phyloP scores from a whole-genome alignment of 2,797 vertebrate species.

The Argyrosomus regius region DNA sequence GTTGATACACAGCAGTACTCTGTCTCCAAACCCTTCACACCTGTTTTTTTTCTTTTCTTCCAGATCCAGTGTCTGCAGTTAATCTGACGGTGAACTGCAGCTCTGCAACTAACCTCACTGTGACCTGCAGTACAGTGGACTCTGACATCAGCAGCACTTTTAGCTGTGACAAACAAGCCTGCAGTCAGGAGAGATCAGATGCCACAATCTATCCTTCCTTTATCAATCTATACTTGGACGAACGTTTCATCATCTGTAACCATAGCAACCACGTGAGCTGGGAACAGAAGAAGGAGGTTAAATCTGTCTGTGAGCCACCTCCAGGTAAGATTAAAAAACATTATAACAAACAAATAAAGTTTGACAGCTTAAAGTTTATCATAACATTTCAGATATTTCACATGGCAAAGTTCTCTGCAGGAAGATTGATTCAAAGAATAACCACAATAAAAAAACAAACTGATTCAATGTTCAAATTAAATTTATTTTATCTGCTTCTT shows the following conservation, averaged over 20 bases:
- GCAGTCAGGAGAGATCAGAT: conserved; percentile 1
- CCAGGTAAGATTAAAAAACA: neutral
- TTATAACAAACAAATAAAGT: neutral
- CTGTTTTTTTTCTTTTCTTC: neutral
- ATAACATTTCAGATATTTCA: too few relatives aligned
- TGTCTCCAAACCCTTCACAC: neutral
- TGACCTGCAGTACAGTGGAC: conserved; percentile 30
- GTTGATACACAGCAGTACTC: neutral
- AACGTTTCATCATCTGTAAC: conserved; percentile 59
- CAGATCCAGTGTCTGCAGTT: conserved; percentile 51
- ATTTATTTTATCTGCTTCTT: too few relatives aligned
- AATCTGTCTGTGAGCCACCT: neutral
- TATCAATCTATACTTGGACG: conserved; percentile 10
- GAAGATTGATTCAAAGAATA: neutral
- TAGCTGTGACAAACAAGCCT: conserved; percentile 15
- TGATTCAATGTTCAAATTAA: too few relatives aligned
- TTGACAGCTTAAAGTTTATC: neutral
- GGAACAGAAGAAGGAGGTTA: rapidly evolving
- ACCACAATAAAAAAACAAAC: neutral
- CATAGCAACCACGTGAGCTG: conserved; percentile 70
- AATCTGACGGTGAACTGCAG: rapidly evolving
- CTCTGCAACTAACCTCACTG: conserved; percentile 29
- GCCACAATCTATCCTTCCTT: neutral
- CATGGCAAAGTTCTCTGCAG: too few relatives aligned
- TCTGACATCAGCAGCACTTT: conserved; percentile 5